These are phyloP conservation scores for Uropsilus gracilis DNA, from an alignment of 2,113 vertebrate species.

Conservation along the genomic window DNA sequence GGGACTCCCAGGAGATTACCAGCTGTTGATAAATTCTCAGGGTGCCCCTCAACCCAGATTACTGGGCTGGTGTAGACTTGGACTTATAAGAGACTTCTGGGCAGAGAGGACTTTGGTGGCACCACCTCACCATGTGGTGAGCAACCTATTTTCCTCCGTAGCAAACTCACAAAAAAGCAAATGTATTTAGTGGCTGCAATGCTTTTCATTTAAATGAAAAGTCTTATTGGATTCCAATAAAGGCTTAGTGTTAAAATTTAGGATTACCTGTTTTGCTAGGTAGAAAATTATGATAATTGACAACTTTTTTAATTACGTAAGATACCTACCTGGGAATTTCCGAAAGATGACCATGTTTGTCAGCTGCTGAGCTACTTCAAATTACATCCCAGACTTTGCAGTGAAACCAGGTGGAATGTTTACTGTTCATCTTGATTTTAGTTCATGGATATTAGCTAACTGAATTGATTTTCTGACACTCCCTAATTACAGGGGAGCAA, in stretches of 20 bases:
- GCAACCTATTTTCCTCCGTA: too few species aligned
- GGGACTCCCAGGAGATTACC: neutral
- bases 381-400: neutral
- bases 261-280: neutral
- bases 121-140: too few species aligned
- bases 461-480: neutral
- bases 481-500: neutral
- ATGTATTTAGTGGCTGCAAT: neutral
- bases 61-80: neutral
- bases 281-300: neutral
- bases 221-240: neutral
- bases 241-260: neutral
- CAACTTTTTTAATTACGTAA: neutral
- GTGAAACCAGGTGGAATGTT: neutral
- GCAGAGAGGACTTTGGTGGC: neutral
- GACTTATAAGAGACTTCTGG: neutral
- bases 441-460: neutral
- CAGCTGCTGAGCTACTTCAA: neutral
- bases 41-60: neutral
- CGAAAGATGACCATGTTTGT: neutral
- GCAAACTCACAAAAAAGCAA: neutral
- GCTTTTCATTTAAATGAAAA: constrained; percentile 21
- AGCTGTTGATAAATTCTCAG: too few species aligned
- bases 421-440: neutral
- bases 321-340: neutral